A percentile compares a stretch with the other conserved stretches of the same genome.
These are phyloP conservation scores for Notospermus geniculatus DNA, from an alignment of 1,140 invertebrate genomes.

Conservation along the genomic window DNA sequence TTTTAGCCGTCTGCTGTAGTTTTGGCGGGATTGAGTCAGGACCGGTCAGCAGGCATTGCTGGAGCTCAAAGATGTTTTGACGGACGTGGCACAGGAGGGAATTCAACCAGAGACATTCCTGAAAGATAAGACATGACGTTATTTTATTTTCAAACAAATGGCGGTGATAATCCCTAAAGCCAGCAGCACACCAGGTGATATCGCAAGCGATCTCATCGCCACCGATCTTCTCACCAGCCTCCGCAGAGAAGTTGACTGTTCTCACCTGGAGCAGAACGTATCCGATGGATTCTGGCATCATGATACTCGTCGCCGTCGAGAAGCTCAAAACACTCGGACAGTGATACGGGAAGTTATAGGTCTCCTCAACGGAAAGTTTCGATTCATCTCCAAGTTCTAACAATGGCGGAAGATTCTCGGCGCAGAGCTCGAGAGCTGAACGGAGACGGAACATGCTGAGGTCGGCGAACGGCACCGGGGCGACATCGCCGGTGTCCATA, in stretches of 20 bases:
- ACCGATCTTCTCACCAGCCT: too few relatives aligned
- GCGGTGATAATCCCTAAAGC: too few relatives aligned
- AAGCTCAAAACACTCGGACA: constrained; percentile 44
- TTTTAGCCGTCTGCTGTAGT: constrained; percentile 31
- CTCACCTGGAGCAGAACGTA: constrained; percentile 49
- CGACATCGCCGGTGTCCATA: constrained; percentile 38
- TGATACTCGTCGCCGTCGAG: constrained; percentile 33
- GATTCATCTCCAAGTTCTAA: constrained; percentile 43
- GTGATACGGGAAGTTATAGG: constrained; percentile 50
- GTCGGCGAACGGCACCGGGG: constrained; percentile 7
- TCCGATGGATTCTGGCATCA: constrained; percentile 50
- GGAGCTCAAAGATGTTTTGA: constrained; percentile 44
- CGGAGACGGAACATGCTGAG: constrained; percentile 39
- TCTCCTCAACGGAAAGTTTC: constrained; percentile 24
- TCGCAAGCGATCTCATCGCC: too few relatives aligned
- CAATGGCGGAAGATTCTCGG: constrained; percentile 46
- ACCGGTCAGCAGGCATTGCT: constrained; percentile 38
- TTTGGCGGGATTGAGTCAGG: constrained; percentile 34
- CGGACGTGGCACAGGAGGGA: constrained; percentile 47
- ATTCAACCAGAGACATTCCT: constrained; percentile 53
- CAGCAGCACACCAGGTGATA: too few relatives aligned
- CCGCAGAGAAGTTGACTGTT: too few relatives aligned
- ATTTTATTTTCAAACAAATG: too few relatives aligned
- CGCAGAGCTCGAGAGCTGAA: constrained; percentile 45
- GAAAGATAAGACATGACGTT: too few relatives aligned